A percentile compares a stretch with the other conserved stretches of the same genome.
These are phyloP conservation scores for Aphelinus certus DNA, from an alignment of 1,140 invertebrate genomes.

Conservation along the genomic window DNA sequence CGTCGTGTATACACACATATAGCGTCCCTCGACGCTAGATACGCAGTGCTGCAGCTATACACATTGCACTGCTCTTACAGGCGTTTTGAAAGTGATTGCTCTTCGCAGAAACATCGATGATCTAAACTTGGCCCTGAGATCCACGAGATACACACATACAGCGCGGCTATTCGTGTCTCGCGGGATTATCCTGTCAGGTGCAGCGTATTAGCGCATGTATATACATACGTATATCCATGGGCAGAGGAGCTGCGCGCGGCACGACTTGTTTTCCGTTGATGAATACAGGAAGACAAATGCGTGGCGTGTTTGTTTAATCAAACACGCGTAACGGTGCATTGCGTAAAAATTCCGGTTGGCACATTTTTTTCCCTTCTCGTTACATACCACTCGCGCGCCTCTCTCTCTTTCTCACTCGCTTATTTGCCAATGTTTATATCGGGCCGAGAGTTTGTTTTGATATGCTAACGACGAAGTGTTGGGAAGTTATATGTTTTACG, in stretches of 20 bases:
- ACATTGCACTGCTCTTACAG: not conserved
- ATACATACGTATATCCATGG: not conserved
- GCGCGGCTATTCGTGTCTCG: slow-evolving; percentile 12
- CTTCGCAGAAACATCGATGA: slow-evolving; percentile 44
- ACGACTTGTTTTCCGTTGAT: too few species aligned
- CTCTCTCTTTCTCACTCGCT: not conserved
- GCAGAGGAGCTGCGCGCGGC: not conserved
- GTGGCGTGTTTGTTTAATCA: not conserved
- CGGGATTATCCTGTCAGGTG: slow-evolving; percentile 17
- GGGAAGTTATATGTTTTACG: not conserved
- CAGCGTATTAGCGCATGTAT: not conserved
- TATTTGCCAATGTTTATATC: not conserved
- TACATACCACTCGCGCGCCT: not conserved
- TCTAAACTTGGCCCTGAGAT: slow-evolving; percentile 53
- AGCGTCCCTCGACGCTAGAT: too few species aligned
- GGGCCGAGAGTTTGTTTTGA: not conserved
- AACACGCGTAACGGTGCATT: not conserved
- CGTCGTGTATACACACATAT: not conserved
- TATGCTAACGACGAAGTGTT: not conserved
- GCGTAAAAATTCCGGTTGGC: not conserved
- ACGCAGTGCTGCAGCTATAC: not conserved
- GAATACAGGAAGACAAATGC: slow-evolving; percentile 1
- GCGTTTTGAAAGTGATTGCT: slow-evolving; percentile 23
- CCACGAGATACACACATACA: too few species aligned
- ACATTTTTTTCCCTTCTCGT: too few species aligned